Conservation (phyloP, 2,113 vertebrate genomes). For the Apaloderma vittatum region DNA sequence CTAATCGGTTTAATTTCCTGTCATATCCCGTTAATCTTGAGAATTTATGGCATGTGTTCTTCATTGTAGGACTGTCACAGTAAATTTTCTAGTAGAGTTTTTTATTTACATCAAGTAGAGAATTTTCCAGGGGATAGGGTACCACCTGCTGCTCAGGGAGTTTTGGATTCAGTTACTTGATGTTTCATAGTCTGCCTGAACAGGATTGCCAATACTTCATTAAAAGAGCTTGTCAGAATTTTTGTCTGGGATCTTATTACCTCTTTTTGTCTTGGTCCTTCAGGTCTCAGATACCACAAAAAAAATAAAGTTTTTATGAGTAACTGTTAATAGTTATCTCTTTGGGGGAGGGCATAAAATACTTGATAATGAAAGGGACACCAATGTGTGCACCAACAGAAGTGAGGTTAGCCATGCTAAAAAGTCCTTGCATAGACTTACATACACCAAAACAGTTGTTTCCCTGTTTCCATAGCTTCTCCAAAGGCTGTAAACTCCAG, state of each 20-base stretch:
- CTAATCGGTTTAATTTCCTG: background rate
- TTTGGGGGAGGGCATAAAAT: background rate
- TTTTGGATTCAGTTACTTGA: background rate
- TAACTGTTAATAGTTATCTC: background rate
- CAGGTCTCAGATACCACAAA: background rate
- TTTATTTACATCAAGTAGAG: background rate
- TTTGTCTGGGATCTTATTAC: background rate
- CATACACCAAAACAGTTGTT: background rate
- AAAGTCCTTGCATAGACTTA: background rate
- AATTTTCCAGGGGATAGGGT: background rate
- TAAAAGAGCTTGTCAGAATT: background rate
- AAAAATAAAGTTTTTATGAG: background rate
- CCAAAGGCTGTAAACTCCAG: background rate
- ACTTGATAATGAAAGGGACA: background rate
- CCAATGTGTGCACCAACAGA: background rate
- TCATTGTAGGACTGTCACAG: background rate
- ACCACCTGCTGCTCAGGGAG: background rate
- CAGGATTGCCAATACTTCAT: background rate
- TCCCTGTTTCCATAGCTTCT: background rate
- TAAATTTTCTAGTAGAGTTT: background rate
- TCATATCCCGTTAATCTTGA: background rate
- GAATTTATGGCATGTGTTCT: background rate
- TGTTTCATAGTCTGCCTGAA: background rate
- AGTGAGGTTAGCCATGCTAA: background rate
- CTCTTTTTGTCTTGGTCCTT: background rate